Conservation (phyloP, 2,113 vertebrate species). For the Peromyscus californicus region DNA sequence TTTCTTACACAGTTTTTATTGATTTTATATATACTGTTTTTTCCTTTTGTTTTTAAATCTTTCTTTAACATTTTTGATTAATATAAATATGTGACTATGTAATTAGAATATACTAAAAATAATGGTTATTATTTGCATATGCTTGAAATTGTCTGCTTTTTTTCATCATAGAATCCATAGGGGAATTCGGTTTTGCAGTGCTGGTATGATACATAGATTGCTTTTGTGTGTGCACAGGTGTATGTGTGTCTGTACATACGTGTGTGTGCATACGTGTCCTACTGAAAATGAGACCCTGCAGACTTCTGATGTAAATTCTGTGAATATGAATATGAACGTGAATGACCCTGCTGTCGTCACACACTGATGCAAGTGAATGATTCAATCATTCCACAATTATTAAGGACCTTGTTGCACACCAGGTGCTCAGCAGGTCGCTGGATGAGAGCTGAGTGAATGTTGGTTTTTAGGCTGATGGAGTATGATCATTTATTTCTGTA, state of each 20-base stretch:
- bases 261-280: neutral
- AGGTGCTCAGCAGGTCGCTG: neutral
- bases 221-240: neutral
- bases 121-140: neutral
- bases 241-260: neutral
- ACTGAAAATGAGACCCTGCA: neutral
- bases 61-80: conserved; percentile 38
- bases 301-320: conserved; percentile 10
- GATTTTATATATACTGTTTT: neutral
- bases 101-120: neutral
- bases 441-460: neutral
- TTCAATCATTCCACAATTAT: neutral
- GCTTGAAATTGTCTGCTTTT: neutral
- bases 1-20: neutral
- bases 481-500: neutral
- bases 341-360: neutral
- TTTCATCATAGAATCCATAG: neutral
- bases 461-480: neutral
- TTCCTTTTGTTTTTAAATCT: conserved; percentile 37
- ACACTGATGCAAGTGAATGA: neutral
- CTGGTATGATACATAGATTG: neutral
- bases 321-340: neutral
- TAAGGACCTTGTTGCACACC: neutral
- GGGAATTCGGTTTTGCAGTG: neutral
- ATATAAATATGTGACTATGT: neutral